Percentiles rank a stretch among this genome's conserved stretches.
Evolutionary conservation across 2,888 invertebrate species (phyloP).

Genomic region (Hyposoter dolosus): DNA sequence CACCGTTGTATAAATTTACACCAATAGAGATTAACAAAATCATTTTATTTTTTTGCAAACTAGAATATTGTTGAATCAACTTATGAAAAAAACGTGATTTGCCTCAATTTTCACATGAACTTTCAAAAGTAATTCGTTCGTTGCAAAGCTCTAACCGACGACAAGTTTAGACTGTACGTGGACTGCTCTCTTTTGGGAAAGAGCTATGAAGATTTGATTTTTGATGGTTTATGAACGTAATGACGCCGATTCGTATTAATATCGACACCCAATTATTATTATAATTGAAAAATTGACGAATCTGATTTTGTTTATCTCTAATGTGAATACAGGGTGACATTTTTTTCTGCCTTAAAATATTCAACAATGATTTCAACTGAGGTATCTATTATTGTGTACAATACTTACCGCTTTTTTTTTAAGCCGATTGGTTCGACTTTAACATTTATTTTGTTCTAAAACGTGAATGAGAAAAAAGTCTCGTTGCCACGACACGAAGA

Average conservation of each 20-base stretch:
- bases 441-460: slow-evolving; percentile 22
- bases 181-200: too few relatives aligned
- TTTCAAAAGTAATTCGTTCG: not conserved
- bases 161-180: not conserved
- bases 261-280: not conserved
- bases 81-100: not conserved
- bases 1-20: slow-evolving; percentile 64
- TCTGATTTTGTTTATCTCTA: slow-evolving; percentile 8
- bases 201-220: not conserved
- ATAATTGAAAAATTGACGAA: not conserved
- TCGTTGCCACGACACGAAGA: slow-evolving; percentile 31
- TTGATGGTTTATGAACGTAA: not conserved
- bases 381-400: slow-evolving; percentile 36
- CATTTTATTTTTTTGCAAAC: slow-evolving; percentile 31
- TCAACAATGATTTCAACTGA: not conserved
- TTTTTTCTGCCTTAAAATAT: slow-evolving; percentile 16
- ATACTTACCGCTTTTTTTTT: slow-evolving; percentile 27
- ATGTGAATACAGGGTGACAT: slow-evolving; percentile 14
- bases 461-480: slow-evolving; percentile 38
- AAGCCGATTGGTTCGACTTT: slow-evolving; percentile 15
- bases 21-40: not conserved
- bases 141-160: not conserved
- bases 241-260: not conserved
- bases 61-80: not conserved
- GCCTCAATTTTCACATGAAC: not conserved